Conservation (phyloP, 1,140 invertebrate species). For the Aphis craccivora region DNA sequence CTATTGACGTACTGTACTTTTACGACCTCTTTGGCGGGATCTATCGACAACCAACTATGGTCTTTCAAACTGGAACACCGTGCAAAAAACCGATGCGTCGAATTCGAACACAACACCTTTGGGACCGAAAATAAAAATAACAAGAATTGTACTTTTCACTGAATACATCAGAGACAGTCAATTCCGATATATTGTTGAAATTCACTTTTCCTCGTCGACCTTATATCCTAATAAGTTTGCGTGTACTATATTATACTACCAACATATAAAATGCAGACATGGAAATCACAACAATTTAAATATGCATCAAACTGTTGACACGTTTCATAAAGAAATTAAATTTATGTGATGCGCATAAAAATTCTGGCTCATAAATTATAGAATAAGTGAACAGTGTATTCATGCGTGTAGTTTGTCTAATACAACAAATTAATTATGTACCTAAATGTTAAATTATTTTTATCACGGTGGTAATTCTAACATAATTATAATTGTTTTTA, state of each 20-base stretch:
- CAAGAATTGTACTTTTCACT: constrained; percentile 15
- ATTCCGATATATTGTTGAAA: neutral
- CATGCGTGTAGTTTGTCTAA: neutral
- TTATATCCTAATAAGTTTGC: neutral
- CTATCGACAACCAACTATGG: neutral
- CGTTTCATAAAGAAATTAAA: neutral
- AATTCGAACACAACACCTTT: neutral
- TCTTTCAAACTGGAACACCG: neutral
- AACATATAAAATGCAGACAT: neutral
- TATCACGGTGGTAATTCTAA: neutral
- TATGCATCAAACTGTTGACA: neutral
- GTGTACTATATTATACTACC: neutral
- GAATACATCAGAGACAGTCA: constrained; percentile 2
- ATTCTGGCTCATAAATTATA: neutral
- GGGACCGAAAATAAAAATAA: constrained; percentile 18
- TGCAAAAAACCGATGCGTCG: neutral
- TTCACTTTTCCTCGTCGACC: neutral
- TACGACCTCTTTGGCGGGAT: neutral
- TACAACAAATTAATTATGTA: neutral
- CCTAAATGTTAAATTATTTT: neutral
- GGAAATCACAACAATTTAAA: neutral
- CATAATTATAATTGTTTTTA: neutral
- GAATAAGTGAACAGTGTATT: neutral
- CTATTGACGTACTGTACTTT: neutral
- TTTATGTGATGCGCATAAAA: neutral